Conservation (phyloP, 2,113 vertebrate genomes). For the Origma solitaria region DNA sequence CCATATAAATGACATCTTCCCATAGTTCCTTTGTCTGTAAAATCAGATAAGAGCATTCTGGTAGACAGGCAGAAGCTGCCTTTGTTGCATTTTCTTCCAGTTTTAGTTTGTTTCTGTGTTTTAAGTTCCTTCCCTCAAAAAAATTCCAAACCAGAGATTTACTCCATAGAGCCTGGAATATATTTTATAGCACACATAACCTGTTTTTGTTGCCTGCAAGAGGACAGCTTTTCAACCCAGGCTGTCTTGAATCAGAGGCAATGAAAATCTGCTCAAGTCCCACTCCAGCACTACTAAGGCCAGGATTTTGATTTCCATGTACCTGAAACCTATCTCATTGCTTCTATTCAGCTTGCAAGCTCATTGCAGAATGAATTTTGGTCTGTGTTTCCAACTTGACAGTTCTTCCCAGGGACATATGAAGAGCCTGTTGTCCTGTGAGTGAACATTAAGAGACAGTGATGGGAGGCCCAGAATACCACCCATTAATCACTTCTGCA, state of each 20-base stretch:
- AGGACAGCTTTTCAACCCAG: background rate
- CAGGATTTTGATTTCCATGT: background rate
- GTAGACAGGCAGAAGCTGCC: slow-evolving; percentile 19
- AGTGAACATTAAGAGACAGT: background rate
- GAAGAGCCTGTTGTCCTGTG: background rate
- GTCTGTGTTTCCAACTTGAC: background rate
- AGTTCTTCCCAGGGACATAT: background rate
- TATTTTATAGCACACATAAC: background rate
- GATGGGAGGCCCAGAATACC: background rate
- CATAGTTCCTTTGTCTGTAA: slow-evolving; percentile 35
- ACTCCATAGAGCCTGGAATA: background rate
- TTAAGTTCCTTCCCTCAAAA: background rate
- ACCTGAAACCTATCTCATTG: background rate
- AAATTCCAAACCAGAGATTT: background rate
- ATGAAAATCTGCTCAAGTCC: background rate
- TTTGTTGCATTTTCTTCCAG: slow-evolving; percentile 19
- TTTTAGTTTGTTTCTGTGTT: background rate
- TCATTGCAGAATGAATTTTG: background rate
- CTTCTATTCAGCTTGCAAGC: background rate
- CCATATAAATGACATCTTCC: slow-evolving; percentile 48
- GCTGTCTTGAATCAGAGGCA: background rate
- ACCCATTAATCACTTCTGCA: background rate
- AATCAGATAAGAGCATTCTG: slow-evolving; percentile 40
- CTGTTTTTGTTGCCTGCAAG: background rate
- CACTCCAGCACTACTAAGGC: background rate